A percentile compares a stretch with the other conserved stretches of the same genome.
Evolutionary conservation across 2,888 invertebrate species (phyloP).

Genomic region (Lasioglossum pauxillum): DNA sequence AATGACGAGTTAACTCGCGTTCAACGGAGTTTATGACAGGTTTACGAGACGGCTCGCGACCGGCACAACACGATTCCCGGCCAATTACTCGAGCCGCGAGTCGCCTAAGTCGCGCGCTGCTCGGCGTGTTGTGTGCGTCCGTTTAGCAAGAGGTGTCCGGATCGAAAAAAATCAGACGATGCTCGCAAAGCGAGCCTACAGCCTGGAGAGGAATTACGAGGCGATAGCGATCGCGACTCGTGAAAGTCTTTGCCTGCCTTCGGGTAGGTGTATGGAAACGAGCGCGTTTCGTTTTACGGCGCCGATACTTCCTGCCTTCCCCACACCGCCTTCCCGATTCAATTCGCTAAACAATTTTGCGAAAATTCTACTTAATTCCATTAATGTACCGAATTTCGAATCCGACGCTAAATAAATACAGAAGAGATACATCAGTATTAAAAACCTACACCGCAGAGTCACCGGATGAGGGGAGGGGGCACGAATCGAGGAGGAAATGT

Average conservation of each 20-base stretch:
- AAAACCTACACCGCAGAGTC: too few species aligned
- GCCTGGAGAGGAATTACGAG: conserved; percentile 23
- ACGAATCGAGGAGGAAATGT: too few species aligned
- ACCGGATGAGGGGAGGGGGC: too few species aligned
- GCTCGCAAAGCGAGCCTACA: background rate
- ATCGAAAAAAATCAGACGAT: conserved; percentile 21
- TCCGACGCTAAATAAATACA: too few species aligned
- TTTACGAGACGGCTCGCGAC: background rate
- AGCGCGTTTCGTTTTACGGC: conserved; percentile 31
- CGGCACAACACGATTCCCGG: background rate
- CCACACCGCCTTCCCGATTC: background rate
- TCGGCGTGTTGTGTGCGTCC: background rate
- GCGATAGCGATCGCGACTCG: conserved; percentile 21
- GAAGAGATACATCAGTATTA: too few species aligned
- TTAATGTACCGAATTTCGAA: too few species aligned
- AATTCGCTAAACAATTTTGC: background rate
- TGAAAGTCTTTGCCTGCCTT: conserved; percentile 29
- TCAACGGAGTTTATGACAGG: conserved; percentile 7
- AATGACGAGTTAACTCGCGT: conserved; percentile 7
- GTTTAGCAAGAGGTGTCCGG: conserved; percentile 18
- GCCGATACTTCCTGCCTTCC: conserved; percentile 23
- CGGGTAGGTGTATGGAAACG: conserved; percentile 39
- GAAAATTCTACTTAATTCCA: too few species aligned
- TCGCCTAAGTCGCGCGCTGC: conserved; percentile 13
- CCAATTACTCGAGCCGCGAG: background rate